A percentile compares a stretch with the other conserved stretches of the same genome.
These are phyloP conservation scores for Hyposoter didymator DNA, from an alignment of 2,888 invertebrate species.

Conservation along the genomic window DNA sequence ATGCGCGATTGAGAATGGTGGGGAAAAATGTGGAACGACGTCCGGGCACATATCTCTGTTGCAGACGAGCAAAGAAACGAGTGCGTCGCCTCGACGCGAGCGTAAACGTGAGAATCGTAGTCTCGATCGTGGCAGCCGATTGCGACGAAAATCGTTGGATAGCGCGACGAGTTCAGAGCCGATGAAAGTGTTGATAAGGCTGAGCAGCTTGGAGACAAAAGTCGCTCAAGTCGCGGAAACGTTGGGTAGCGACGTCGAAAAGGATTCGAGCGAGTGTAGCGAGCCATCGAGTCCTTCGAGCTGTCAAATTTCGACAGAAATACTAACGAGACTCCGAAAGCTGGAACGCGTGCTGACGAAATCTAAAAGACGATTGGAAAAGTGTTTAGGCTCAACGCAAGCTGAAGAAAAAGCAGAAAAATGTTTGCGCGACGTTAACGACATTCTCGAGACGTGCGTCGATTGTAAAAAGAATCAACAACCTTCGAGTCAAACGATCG, in stretches of 20 bases:
- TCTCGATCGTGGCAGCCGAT: constrained; percentile 83
- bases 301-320: constrained; percentile 77
- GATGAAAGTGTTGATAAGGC: constrained; percentile 91
- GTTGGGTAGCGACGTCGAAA: constrained; percentile 78
- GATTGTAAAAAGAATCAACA: constrained; percentile 78
- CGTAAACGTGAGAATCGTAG: constrained; percentile 76
- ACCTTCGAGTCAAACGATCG: constrained; percentile 74
- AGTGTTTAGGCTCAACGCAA: constrained; percentile 80
- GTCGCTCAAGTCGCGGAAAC: constrained; percentile 86
- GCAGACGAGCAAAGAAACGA: constrained; percentile 85
- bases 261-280: constrained; percentile 81
- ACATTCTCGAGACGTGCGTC: constrained; percentile 79
- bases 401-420: constrained; percentile 81
- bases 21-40: constrained; percentile 81
- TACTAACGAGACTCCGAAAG: constrained; percentile 77
- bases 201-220: constrained; percentile 92
- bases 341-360: constrained; percentile 78
- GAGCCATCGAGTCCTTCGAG: constrained; percentile 75
- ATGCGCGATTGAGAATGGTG: constrained; percentile 86
- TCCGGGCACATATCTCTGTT: constrained; percentile 82
- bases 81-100: constrained; percentile 85
- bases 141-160: constrained; percentile 91
- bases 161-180: constrained; percentile 92
- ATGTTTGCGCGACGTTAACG: constrained; percentile 80
- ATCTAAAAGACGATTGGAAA: constrained; percentile 80